Conservation (phyloP, 1,140 invertebrate genomes). For the Lutraria rhynchaena region DNA sequence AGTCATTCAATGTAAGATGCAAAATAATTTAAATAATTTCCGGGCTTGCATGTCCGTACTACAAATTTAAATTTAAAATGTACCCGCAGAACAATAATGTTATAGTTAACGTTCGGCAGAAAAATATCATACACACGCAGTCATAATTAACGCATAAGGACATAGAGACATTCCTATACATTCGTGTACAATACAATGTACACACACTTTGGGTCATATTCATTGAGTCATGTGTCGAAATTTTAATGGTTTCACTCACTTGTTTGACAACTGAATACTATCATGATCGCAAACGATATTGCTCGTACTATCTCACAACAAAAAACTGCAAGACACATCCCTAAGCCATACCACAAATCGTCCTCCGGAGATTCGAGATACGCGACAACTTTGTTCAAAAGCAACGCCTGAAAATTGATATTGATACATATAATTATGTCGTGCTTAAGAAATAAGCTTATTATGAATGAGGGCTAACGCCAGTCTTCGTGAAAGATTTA, state of each 20-base stretch:
- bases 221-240: too few species aligned
- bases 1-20: too few species aligned
- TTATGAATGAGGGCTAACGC: too few species aligned
- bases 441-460: too few species aligned
- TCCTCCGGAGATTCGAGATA: slow-evolving; percentile 36
- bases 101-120: neutral
- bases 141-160: neutral
- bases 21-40: too few species aligned
- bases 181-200: too few species aligned
- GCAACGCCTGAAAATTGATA: slow-evolving; percentile 54
- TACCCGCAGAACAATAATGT: too few species aligned
- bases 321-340: slow-evolving; percentile 20
- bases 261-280: slow-evolving; percentile 35
- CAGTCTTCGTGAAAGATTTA: too few species aligned
- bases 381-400: slow-evolving; percentile 23
- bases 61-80: too few species aligned
- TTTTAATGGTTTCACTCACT: slow-evolving; percentile 18
- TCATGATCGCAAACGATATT: slow-evolving; percentile 19
- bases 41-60: too few species aligned
- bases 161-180: neutral
- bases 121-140: neutral
- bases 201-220: too few species aligned
- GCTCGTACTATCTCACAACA: slow-evolving; percentile 32
- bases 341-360: slow-evolving; percentile 25
- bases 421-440: too few species aligned